phyloP scores from a whole-genome alignment of 2,888 invertebrate genomes.

The Athrips mouffetella region DNA sequence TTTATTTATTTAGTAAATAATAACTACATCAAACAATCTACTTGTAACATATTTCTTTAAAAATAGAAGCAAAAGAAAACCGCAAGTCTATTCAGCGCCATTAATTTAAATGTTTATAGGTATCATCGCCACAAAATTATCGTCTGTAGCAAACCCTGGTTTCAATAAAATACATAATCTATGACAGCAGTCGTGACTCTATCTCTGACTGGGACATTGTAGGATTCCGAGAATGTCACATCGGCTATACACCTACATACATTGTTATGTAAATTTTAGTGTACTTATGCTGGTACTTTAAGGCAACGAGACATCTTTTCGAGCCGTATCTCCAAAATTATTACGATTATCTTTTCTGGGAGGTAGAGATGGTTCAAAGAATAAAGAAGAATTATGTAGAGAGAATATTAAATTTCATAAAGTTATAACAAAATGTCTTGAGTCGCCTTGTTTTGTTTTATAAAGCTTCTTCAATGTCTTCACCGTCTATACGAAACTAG shows the following conservation, averaged over 20 bases:
- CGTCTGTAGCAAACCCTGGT: neutral
- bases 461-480: no score
- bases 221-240: slow-evolving; percentile 30
- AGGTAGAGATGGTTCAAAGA: slow-evolving; percentile 3
- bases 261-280: slow-evolving; percentile 17
- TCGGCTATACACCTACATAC: slow-evolving; percentile 16
- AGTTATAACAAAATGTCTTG: no score
- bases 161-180: slow-evolving; percentile 14
- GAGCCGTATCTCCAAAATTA: slow-evolving; percentile 24
- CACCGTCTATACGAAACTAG: no score
- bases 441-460: no score
- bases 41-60: no score
- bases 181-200: slow-evolving; percentile 30
- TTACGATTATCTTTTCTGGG: slow-evolving; percentile 7
- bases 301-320: slow-evolving; percentile 31
- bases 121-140: neutral
- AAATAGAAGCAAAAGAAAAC: no score
- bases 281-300: slow-evolving; percentile 31
- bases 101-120: neutral
- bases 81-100: neutral
- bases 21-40: no score
- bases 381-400: slow-evolving; percentile 4
- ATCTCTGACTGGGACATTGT: slow-evolving; percentile 33
- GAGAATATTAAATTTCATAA: neutral
- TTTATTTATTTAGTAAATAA: no score